Conservation (phyloP, 2,113 vertebrate species). For the Pterocles gutturalis region DNA sequence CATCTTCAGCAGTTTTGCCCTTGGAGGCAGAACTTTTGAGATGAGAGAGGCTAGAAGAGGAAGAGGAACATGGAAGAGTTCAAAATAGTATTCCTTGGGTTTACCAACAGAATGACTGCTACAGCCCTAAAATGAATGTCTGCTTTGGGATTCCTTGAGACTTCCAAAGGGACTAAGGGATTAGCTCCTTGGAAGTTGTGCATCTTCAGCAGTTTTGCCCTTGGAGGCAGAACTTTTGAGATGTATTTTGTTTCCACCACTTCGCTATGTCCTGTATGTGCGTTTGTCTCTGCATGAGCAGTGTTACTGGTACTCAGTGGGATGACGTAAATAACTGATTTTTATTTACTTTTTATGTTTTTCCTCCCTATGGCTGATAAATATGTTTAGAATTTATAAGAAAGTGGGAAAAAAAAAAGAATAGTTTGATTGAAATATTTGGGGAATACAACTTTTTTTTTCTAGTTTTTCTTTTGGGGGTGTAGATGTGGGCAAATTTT, state of each 20-base stretch:
- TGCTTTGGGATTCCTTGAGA: not conserved
- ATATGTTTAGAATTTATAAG: not conserved
- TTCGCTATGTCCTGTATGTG: rapidly evolving
- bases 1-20: not conserved
- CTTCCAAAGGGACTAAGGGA: not conserved
- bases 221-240: not conserved
- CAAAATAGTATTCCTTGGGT: not conserved
- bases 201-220: not conserved
- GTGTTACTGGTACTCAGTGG: not conserved
- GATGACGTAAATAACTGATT: not conserved
- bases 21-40: not conserved
- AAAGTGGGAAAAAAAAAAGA: not conserved
- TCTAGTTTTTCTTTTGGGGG: not conserved
- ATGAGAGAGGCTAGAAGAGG: too few relatives aligned
- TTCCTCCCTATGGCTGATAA: not conserved
- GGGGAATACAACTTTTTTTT: not conserved
- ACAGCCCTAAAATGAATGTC: not conserved
- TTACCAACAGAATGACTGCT: not conserved
- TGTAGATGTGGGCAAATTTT: not conserved
- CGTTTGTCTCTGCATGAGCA: not conserved
- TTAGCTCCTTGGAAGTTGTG: not conserved
- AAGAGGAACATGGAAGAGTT: not conserved
- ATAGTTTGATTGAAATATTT: not conserved
- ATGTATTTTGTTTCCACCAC: not conserved
- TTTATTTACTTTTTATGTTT: not conserved